Evolutionary conservation across 2,888 invertebrate species (phyloP), one percentile per base, ranked within the genome.

Genomic region (Hypena proboscidalis): DNA sequence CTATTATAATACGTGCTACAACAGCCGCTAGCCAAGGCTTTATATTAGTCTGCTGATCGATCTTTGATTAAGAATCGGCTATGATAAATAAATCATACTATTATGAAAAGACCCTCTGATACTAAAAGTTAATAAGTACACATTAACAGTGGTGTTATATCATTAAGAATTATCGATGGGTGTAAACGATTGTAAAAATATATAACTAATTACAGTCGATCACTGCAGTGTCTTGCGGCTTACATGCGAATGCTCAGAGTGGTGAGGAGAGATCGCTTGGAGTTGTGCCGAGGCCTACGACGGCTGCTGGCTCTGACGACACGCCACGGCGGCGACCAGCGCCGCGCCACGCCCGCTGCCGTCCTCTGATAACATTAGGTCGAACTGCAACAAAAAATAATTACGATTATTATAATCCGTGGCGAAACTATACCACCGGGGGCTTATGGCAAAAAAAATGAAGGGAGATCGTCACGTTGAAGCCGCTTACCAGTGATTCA

Each of bases 281-380:
- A 30, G 13, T 36, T 9, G 19, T 17, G 23, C 11, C 3, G 20
- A 4, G 9, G 23, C 29, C 58, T 79, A 81, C 69, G 76, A 73
- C 35, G 61, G 54, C 30, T 56, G 59, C 15, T 62, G 70, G 32
- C 77, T 74, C 71, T 94, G 93, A 68, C 94, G 92, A 65, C 94
- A 94, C 27, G 97, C 97, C 21, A 98, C 98, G 5, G 98, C 98
- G n/a, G 98, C 98, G 7, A 98, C 98, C 37, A 98, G 89, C 45
- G 98, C 98, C 35, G 98, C 98, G 15, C 98, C 98, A 70, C 97
- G 94, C n/a, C 98, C 98, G 71, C 97, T 97, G 34, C 98, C 98
- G 80, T 98, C 98, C 81, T 98, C 97, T 0, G 98, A 98, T 41
- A 98, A 88, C 97, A 98, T 98, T 67, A 99, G 91, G 82, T 97